Percentiles rank a stretch among this genome's conserved stretches.
These are phyloP conservation scores for Bucco capensis DNA, from an alignment of 2,113 vertebrate genomes.

Conservation along the genomic window DNA sequence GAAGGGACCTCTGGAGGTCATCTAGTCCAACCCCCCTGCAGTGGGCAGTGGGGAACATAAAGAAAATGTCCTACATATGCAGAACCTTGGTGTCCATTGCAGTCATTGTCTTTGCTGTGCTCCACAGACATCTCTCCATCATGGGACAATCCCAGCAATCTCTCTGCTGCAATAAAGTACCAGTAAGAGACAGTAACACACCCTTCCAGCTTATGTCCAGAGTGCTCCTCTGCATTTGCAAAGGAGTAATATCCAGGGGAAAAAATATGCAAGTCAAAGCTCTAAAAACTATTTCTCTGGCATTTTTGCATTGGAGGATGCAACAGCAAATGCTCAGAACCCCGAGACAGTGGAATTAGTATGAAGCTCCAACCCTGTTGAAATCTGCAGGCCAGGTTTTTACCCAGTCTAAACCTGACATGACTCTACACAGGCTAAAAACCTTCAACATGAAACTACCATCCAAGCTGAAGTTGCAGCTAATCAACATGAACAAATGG, in stretches of 20 bases:
- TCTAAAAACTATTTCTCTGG: background rate
- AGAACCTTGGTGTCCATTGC: background rate
- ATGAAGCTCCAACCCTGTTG: too few species aligned
- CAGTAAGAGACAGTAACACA: background rate
- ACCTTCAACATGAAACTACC: background rate
- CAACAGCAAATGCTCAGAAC: background rate
- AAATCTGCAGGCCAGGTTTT: background rate
- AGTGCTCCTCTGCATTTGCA: background rate
- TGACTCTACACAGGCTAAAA: background rate
- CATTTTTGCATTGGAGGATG: background rate
- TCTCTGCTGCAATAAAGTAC: background rate
- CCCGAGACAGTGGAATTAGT: background rate
- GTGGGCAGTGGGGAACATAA: background rate
- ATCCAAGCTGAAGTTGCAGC: background rate
- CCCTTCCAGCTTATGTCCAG: background rate
- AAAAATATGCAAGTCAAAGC: background rate
- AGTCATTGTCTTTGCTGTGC: background rate
- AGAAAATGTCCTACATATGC: background rate
- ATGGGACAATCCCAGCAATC: background rate
- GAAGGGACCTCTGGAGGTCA: too few species aligned
- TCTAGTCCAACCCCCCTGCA: too few species aligned
- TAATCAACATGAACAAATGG: background rate
- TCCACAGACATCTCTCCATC: background rate
- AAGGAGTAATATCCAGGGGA: background rate
- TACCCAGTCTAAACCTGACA: background rate